Conservation (phyloP, 2,888 invertebrate genomes). For the Diarsia rubi region DNA sequence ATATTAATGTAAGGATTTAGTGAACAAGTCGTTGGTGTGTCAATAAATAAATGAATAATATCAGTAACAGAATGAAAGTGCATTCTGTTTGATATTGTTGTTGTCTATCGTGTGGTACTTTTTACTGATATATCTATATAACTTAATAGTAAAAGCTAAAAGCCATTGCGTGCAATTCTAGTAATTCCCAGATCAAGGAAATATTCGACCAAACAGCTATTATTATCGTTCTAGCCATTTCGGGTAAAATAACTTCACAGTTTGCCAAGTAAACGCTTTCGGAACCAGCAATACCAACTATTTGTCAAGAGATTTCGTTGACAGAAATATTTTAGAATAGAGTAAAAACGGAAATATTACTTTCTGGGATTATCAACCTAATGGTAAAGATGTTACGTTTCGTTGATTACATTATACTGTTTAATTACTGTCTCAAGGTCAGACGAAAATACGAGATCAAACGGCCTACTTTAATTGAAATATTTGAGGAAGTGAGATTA, state of each 20-base stretch:
- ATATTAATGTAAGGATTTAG: too few species aligned
- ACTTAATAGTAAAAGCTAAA: neutral
- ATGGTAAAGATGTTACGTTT: slow-evolving; percentile 1
- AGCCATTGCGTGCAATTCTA: neutral
- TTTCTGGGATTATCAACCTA: slow-evolving; percentile 12
- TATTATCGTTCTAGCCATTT: slow-evolving; percentile 11
- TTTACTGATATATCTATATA: neutral
- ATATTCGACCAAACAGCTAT: slow-evolving; percentile 11
- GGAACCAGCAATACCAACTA: slow-evolving; percentile 25
- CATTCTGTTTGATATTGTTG: neutral
- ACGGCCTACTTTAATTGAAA: neutral
- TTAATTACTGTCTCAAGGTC: slow-evolving; percentile 22
- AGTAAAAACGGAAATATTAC: slow-evolving; percentile 21
- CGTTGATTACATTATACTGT: neutral
- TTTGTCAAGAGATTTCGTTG: slow-evolving; percentile 24
- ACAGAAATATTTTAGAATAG: slow-evolving; percentile 20
- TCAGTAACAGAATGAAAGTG: too few species aligned
- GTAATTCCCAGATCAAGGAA: neutral
- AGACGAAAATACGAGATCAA: neutral
- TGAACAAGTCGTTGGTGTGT: too few species aligned
- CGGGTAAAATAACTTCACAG: slow-evolving; percentile 38
- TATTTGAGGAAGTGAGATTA: slow-evolving; percentile 3
- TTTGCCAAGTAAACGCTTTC: slow-evolving; percentile 20
- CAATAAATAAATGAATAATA: too few species aligned
- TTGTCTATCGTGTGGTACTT: neutral